Evolutionary conservation across 92 coral and sea anemone genomes (phyloP).

Genomic region (Zoanthus sociatus): DNA sequence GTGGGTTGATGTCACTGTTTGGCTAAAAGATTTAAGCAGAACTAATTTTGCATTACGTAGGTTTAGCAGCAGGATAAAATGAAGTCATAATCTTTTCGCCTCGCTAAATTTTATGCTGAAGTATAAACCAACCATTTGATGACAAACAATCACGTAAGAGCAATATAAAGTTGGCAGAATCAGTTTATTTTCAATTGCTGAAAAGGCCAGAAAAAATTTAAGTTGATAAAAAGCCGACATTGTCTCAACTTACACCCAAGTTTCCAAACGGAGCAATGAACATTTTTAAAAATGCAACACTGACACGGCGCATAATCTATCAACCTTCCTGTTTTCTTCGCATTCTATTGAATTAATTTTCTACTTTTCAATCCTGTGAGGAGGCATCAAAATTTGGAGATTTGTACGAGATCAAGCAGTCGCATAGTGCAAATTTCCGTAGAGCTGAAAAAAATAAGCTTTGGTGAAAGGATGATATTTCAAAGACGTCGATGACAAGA

Average conservation of each 20-base stretch:
- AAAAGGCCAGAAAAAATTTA: neutral
- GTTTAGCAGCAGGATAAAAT: neutral
- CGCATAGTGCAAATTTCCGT: slow-evolving; percentile 11
- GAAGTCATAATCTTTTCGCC: neutral
- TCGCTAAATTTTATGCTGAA: neutral
- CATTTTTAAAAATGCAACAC: neutral
- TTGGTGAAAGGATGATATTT: slow-evolving; percentile 25
- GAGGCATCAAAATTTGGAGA: neutral
- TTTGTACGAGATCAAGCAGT: neutral
- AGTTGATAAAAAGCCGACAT: neutral
- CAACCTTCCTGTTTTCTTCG: neutral
- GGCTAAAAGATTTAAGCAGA: neutral
- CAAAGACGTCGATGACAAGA: slow-evolving; percentile 42
- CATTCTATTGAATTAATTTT: slow-evolving; percentile 16
- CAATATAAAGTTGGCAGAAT: neutral
- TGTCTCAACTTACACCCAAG: neutral
- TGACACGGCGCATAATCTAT: neutral
- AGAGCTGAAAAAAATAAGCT: slow-evolving; percentile 5
- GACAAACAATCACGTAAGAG: neutral
- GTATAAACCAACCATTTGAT: neutral
- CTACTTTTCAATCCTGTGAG: neutral
- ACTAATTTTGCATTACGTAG: neutral
- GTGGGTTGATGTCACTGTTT: neutral
- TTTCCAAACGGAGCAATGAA: neutral
- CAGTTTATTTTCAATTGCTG: neutral